A percentile compares a stretch with the other conserved stretches of the same genome.
phyloP scores from a whole-genome alignment of 2,113 vertebrate genomes.

The Hypomesus transpacificus region DNA sequence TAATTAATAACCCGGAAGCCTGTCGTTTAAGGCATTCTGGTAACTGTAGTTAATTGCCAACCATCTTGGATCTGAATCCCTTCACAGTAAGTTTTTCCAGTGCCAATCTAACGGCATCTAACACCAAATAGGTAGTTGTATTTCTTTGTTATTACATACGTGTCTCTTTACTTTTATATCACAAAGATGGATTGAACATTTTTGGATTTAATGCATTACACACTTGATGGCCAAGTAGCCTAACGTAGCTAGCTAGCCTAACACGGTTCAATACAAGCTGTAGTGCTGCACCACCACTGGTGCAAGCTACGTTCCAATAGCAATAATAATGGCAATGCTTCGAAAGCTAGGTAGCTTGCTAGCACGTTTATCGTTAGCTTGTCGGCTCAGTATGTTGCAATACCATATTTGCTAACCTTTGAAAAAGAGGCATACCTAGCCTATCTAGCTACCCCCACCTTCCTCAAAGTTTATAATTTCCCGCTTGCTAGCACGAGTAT shows the following conservation, averaged over 20 bases:
- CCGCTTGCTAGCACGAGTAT: too few relatives aligned
- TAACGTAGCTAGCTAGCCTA: not conserved
- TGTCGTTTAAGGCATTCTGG: not conserved
- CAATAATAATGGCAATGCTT: not conserved
- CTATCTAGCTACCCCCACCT: too few relatives aligned
- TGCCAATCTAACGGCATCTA: conserved; percentile 18
- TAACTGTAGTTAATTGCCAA: not conserved
- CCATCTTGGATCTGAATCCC: conserved; percentile 28
- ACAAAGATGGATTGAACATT: not conserved
- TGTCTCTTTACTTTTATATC: not conserved
- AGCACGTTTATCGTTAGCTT: not conserved
- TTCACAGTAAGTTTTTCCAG: conserved; percentile 30
- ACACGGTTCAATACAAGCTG: not conserved
- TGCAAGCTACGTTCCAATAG: not conserved
- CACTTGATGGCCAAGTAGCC: not conserved
- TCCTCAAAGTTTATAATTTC: too few relatives aligned
- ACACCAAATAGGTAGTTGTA: not conserved
- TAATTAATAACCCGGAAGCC: not conserved
- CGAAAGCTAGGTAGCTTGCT: not conserved
- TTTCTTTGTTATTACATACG: not conserved
- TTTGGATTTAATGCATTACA: not conserved
- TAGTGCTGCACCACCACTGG: not conserved
- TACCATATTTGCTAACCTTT: too few relatives aligned
- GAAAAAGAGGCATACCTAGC: too few relatives aligned
- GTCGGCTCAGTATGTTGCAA: too few relatives aligned